These are phyloP conservation scores for Pseudochirops cupreus DNA, from an alignment of 2,797 vertebrate genomes.

Conservation along the genomic window DNA sequence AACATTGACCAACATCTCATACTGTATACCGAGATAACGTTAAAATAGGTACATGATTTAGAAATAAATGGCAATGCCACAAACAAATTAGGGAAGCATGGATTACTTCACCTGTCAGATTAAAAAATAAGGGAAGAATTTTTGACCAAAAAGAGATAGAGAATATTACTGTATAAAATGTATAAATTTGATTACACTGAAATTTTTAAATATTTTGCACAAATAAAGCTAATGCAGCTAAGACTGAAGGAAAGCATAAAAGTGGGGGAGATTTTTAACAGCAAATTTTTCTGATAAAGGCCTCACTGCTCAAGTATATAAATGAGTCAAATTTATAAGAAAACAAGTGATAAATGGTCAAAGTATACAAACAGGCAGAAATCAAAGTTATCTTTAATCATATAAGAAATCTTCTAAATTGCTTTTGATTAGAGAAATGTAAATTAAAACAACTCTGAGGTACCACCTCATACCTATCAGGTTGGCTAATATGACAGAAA, in stretches of 20 bases:
- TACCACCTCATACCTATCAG: background rate
- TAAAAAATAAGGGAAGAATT: background rate
- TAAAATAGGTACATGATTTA: background rate
- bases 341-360: background rate
- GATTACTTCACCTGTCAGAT: background rate
- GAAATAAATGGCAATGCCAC: background rate
- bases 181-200: background rate
- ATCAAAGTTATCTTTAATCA: background rate
- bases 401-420: background rate
- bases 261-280: background rate
- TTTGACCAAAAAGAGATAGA: background rate
- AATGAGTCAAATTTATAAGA: background rate
- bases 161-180: background rate
- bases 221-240: background rate
- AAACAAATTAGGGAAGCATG: background rate
- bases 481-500: background rate
- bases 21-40: background rate
- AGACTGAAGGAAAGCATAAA: background rate
- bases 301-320: background rate
- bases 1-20: background rate
- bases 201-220: background rate
- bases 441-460: background rate
- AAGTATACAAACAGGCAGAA: background rate
- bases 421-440: background rate
- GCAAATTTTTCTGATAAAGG: background rate